phyloP scores from a whole-genome alignment of 2,113 vertebrate genomes.

The Thamnaconus septentrionalis region DNA sequence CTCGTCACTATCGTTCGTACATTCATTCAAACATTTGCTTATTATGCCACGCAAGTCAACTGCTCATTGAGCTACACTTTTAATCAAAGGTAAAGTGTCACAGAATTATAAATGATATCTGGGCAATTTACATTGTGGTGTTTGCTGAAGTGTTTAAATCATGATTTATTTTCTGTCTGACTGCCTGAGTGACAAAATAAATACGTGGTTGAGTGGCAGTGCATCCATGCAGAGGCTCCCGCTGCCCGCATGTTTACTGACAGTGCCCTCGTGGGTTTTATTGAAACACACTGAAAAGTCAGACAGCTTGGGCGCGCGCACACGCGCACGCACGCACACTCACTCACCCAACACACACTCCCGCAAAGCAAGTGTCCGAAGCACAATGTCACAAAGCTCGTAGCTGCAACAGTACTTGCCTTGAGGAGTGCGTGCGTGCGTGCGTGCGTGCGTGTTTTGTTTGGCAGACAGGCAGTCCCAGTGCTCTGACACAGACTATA shows the following conservation, averaged over 20 bases:
- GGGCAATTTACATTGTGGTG: slow-evolving; percentile 5
- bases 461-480: slow-evolving; percentile 63
- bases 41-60: no score
- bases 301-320: slow-evolving; percentile 42
- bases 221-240: slow-evolving; percentile 34
- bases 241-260: slow-evolving; percentile 53
- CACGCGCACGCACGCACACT: slow-evolving; percentile 13
- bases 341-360: slow-evolving; percentile 12
- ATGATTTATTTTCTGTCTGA: slow-evolving; percentile 24
- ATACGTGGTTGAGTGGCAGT: slow-evolving; percentile 42
- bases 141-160: slow-evolving; percentile 15
- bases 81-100: slow-evolving; percentile 1
- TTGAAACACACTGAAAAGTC: slow-evolving; percentile 46
- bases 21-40: no score
- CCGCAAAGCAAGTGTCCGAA: slow-evolving; percentile 47
- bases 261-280: slow-evolving; percentile 50
- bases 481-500: slow-evolving; percentile 72
- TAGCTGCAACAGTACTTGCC: slow-evolving; percentile 48
- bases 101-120: slow-evolving; percentile 1
- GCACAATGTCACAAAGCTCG: slow-evolving; percentile 60
- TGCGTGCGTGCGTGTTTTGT: slow-evolving; percentile 3
- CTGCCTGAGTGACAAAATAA: slow-evolving; percentile 32
- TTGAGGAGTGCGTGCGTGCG: slow-evolving; percentile 31
- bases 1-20: no score
- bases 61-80: neutral